These are phyloP conservation scores for Spinus olivaceus DNA, from an alignment of 2,797 vertebrate genomes.

Conservation along the genomic window DNA sequence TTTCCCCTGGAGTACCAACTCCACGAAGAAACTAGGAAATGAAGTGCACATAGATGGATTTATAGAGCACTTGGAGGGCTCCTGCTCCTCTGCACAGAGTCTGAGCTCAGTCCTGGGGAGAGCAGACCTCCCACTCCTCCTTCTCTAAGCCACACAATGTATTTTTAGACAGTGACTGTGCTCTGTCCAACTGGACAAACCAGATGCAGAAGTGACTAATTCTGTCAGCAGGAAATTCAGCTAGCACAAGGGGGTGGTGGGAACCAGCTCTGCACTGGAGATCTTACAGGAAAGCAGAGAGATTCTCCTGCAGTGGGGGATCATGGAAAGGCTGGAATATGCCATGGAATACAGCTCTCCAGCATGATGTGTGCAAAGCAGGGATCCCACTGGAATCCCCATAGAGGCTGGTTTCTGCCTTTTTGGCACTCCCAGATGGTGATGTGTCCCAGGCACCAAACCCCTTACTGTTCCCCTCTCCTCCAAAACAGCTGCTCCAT, in stretches of 20 bases:
- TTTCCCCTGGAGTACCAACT: not conserved
- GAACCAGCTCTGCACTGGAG: not conserved
- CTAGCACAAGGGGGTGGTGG: not conserved
- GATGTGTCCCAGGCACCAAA: not conserved
- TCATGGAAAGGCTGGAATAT: not conserved
- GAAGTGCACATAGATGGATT: accelerated
- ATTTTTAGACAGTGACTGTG: slow-evolving; percentile 19
- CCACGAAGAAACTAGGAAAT: not conserved
- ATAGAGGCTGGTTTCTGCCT: not conserved
- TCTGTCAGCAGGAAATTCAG: not conserved
- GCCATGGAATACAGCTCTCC: accelerated
- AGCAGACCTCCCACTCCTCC: not conserved
- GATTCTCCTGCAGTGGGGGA: not conserved
- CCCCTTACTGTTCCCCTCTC: not conserved
- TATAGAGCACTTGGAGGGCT: accelerated
- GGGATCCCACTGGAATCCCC: not conserved
- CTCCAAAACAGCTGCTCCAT: not conserved
- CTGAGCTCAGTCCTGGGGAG: not conserved
- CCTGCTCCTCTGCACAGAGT: not conserved
- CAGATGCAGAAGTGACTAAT: slow-evolving; percentile 45
- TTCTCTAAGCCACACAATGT: accelerated
- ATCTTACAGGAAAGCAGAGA: not conserved
- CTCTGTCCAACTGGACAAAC: slow-evolving; percentile 37
- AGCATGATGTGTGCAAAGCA: not conserved
- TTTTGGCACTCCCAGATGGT: not conserved